These are phyloP conservation scores for Drosophila suzukii DNA, from an alignment of 1,140 invertebrate genomes.

Conservation along the genomic window DNA sequence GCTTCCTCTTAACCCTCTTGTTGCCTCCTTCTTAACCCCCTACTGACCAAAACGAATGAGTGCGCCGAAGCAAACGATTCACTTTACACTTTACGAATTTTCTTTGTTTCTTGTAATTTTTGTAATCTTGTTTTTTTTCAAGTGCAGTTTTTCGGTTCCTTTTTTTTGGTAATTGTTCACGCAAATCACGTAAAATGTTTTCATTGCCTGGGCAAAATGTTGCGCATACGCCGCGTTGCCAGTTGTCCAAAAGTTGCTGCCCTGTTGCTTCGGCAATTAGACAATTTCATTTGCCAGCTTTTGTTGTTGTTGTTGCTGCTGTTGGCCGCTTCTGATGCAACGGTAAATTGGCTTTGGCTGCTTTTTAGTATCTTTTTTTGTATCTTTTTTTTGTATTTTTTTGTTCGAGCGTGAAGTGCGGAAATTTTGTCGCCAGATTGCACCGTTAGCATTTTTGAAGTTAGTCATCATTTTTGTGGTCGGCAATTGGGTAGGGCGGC, in stretches of 20 bases:
- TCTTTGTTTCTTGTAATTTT: background rate
- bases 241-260: constrained; percentile 30
- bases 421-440: constrained; percentile 32
- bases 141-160: constrained; percentile 8
- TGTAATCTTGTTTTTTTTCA: background rate
- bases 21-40: background rate
- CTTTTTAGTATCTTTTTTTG: constrained; percentile 1
- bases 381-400: constrained; percentile 1
- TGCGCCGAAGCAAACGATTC: constrained; percentile 9
- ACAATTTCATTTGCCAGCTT: constrained; percentile 43
- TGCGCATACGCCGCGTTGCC: constrained; percentile 50
- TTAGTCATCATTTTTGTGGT: constrained; percentile 16
- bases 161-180: constrained; percentile 43
- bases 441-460: constrained; percentile 26
- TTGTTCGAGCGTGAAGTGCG: constrained; percentile 4
- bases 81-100: constrained; percentile 36
- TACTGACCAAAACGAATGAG: constrained; percentile 4
- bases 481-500: too few relatives aligned
- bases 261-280: constrained; percentile 45
- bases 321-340: constrained; percentile 38
- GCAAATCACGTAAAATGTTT: constrained; percentile 71
- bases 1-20: background rate
- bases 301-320: constrained; percentile 9
- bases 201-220: constrained; percentile 38
- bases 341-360: constrained; percentile 43